Evolutionary conservation across 2,888 invertebrate genomes (phyloP).

Genomic region (Biston betularia): DNA sequence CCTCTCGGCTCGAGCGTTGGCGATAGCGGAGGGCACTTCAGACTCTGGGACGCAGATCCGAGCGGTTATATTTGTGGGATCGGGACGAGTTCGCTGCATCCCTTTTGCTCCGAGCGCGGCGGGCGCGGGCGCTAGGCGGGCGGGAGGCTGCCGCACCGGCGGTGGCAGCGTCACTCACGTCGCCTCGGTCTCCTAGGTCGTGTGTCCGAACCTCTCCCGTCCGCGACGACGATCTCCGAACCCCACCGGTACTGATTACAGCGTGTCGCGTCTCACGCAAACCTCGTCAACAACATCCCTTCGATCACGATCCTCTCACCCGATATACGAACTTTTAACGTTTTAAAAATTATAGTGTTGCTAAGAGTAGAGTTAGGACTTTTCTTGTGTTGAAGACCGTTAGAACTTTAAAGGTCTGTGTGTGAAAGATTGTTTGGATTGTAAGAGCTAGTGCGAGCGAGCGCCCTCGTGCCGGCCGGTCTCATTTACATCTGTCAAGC

Average conservation of each 20-base stretch:
- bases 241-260: constrained; percentile 76
- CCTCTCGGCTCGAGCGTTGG: constrained; percentile 76
- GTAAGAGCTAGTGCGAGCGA: constrained; percentile 63
- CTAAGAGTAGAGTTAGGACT: constrained; percentile 53
- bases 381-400: constrained; percentile 55
- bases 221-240: constrained; percentile 81
- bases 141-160: constrained; percentile 68
- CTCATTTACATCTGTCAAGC: constrained; percentile 78
- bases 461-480: constrained; percentile 61
- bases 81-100: constrained; percentile 76
- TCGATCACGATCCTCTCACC: constrained; percentile 49
- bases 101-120: constrained; percentile 76
- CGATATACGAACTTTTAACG: constrained; percentile 38
- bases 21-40: constrained; percentile 75
- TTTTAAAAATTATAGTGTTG: constrained; percentile 48
- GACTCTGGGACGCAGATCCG: constrained; percentile 78
- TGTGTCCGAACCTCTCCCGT: constrained; percentile 82
- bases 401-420: constrained; percentile 64
- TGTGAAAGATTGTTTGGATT: constrained; percentile 76
- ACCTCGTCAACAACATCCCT: constrained; percentile 60
- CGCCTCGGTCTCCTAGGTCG: constrained; percentile 80
- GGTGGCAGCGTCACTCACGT: constrained; percentile 80
- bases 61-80: constrained; percentile 79
- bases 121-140: constrained; percentile 67
- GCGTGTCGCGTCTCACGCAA: constrained; percentile 66